Percentiles rank a stretch among this genome's conserved stretches.
Conservation (phyloP, 2,888 invertebrate genomes). For the Danaus chrysippus region DNA sequence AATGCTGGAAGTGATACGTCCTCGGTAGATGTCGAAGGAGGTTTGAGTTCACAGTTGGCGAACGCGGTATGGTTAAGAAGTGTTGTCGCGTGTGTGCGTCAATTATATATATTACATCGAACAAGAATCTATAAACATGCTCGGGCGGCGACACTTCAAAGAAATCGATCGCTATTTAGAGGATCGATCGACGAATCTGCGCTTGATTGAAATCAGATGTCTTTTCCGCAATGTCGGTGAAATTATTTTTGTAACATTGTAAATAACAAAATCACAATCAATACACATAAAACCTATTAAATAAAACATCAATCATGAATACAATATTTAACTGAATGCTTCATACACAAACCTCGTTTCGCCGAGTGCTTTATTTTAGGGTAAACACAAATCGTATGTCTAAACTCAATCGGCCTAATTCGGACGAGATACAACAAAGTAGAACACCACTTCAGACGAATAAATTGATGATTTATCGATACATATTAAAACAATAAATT, state of each 20-base stretch:
- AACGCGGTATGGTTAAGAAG: constrained; percentile 55
- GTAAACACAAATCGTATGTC: constrained; percentile 19
- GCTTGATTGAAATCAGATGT: constrained; percentile 28
- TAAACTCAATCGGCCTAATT: constrained; percentile 21
- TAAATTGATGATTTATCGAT: constrained; percentile 17
- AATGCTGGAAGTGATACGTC: constrained; percentile 60
- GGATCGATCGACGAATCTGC: constrained; percentile 53
- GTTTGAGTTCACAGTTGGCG: constrained; percentile 68
- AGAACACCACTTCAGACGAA: constrained; percentile 52
- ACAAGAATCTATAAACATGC: constrained; percentile 67
- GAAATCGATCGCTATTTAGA: constrained; percentile 67
- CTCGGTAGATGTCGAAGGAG: constrained; percentile 68
- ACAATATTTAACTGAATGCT: neutral
- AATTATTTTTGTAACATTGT: constrained; percentile 13
- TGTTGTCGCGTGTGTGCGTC: constrained; percentile 66
- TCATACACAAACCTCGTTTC: neutral
- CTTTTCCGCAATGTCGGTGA: constrained; percentile 29
- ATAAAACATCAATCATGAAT: neutral
- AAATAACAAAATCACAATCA: constrained; percentile 16
- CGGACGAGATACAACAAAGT: constrained; percentile 39
- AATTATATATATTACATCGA: constrained; percentile 76
- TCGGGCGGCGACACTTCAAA: constrained; percentile 66
- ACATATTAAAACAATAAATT: constrained; percentile 17
- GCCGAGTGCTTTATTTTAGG: constrained; percentile 8
- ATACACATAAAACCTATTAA: neutral